A percentile compares a stretch with the other conserved stretches of the same genome.
Conservation (phyloP, 35 echinoderm and acorn worm species). For the Ptychodera flava region DNA sequence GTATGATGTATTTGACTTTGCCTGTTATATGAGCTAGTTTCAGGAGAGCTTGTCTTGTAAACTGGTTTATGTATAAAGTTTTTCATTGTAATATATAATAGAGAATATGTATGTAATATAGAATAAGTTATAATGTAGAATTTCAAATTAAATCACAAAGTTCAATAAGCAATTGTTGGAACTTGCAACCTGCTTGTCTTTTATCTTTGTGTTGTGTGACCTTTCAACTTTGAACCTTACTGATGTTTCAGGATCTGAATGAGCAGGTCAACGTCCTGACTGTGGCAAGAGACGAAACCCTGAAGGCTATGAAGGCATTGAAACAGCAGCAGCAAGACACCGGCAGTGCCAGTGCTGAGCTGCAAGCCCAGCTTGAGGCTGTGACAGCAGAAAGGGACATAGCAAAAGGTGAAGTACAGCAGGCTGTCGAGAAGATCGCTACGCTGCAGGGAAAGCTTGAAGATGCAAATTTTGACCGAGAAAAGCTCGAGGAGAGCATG, state of each 20-base stretch:
- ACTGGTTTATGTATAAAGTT: no score
- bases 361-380: background rate
- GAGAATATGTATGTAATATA: no score
- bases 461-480: background rate
- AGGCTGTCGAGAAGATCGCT: background rate
- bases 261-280: conserved; percentile 69
- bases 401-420: background rate
- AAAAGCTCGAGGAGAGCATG: background rate
- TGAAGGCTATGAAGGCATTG: conserved; percentile 55
- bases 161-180: no score
- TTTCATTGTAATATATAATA: no score
- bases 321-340: conserved; percentile 31
- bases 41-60: no score
- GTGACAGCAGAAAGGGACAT: background rate
- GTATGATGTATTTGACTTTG: no score
- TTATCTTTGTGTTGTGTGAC: no score
- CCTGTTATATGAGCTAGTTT: no score
- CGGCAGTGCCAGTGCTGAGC: background rate
- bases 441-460: background rate
- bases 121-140: no score
- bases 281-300: conserved; percentile 70
- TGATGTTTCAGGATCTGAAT: conserved; percentile 50
- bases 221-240: no score
- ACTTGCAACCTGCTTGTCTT: no score
- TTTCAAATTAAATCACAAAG: no score